A percentile compares a stretch with the other conserved stretches of the same genome.
These are phyloP conservation scores for Sciurus carolinensis DNA, from an alignment of 2,797 vertebrate species.

Conservation along the genomic window DNA sequence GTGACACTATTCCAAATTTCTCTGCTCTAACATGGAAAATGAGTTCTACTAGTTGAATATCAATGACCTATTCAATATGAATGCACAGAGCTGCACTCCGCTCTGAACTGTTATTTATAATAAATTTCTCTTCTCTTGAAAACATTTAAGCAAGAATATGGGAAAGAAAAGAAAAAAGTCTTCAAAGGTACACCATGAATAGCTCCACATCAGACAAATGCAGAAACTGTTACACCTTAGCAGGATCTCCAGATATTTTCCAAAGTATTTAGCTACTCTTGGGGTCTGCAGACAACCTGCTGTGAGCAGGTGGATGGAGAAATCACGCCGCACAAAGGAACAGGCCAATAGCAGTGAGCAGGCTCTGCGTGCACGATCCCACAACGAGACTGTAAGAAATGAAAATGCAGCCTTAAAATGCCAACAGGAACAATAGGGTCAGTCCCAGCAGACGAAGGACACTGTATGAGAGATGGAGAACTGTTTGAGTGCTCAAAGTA, in stretches of 20 bases:
- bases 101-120: constrained; percentile 89
- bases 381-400: constrained; percentile 62
- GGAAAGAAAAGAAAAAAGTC: constrained; percentile 78
- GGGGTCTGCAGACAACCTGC: constrained; percentile 76
- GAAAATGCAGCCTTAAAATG: constrained; percentile 55
- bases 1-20: constrained; percentile 92
- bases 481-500: constrained; percentile 54
- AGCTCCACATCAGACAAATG: constrained; percentile 78
- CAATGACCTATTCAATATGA: constrained; percentile 95
- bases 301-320: constrained; percentile 85
- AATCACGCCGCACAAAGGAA: constrained; percentile 81
- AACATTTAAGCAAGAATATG: constrained; percentile 89
- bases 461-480: constrained; percentile 41
- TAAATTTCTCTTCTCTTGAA: constrained; percentile 88
- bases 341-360: constrained; percentile 64
- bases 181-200: constrained; percentile 77
- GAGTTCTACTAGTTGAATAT: constrained; percentile 96
- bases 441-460: constrained; percentile 69
- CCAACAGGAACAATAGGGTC: constrained; percentile 52
- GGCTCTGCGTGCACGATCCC: constrained; percentile 72
- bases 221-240: constrained; percentile 71
- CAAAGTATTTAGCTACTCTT: constrained; percentile 80
- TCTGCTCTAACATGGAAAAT: constrained; percentile 94
- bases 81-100: constrained; percentile 91
- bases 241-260: constrained; percentile 81